phyloP scores from a whole-genome alignment of 53 echinoderm and acorn worm genomes.

The Mesocentrotus franciscanus region DNA sequence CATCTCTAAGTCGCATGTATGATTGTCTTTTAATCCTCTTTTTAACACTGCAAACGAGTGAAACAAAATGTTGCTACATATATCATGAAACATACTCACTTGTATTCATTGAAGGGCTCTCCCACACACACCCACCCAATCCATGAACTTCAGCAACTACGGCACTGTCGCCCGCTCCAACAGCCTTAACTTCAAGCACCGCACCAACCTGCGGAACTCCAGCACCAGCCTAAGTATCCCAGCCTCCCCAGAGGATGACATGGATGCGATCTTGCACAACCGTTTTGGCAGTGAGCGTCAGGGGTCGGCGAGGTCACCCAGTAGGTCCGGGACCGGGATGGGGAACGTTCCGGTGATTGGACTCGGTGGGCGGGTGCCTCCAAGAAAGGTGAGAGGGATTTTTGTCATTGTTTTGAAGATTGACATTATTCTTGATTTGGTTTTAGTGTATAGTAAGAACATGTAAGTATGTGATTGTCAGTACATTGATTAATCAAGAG shows the following conservation, averaged over 20 bases:
- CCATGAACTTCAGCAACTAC: constrained; percentile 77
- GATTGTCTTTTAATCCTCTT: no score
- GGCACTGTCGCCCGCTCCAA: constrained; percentile 87
- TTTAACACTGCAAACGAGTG: no score
- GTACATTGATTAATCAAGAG: no score
- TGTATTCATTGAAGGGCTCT: background rate
- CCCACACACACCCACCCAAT: constrained; percentile 55
- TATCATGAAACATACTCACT: no score
- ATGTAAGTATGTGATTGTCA: no score
- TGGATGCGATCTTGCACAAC: constrained; percentile 81
- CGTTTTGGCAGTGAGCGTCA: constrained; percentile 80
- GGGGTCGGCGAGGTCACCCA: constrained; percentile 70
- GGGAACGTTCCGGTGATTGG: constrained; percentile 96
- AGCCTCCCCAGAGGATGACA: constrained; percentile 84
- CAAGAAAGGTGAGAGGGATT: constrained; percentile 78
- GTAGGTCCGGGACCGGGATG: constrained; percentile 88
- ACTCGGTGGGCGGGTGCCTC: constrained; percentile 84
- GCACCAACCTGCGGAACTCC: constrained; percentile 71
- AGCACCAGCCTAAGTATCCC: constrained; percentile 84
- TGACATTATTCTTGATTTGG: background rate
- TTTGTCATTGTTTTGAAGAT: background rate
- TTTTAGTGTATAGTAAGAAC: background rate
- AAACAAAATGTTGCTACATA: no score
- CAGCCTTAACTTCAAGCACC: constrained; percentile 90
- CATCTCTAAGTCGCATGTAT: no score